Evolutionary conservation across 2,888 invertebrate genomes (phyloP), one percentile per base, ranked within the genome.

Genomic region (Nomada ruficornis): DNA sequence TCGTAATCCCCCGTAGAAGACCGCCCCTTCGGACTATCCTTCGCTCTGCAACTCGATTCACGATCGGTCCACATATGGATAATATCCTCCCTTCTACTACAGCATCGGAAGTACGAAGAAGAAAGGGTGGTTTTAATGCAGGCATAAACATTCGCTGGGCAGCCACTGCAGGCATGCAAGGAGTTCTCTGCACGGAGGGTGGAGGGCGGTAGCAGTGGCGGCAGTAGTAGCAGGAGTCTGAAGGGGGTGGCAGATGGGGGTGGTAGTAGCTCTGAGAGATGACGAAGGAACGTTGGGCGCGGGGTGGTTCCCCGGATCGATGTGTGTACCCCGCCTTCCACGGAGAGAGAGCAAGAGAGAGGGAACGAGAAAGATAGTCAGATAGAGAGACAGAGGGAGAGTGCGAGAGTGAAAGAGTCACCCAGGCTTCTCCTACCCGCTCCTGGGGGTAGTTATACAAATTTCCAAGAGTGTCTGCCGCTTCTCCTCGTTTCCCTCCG

Each of bases 381-480:
- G 7, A 36, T 36, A 36, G 80, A 67, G 80, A 26, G 11, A 23
- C 20, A 57, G 26, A 10, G 57, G 20, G 57, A 55, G 55, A 55
- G 9, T 23, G 55, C n/a, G 7, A 55, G 55, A 11, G 23, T 20
- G 55, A 57, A 9, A 23, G 57, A 23, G 13, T 81, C 86, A 82
- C 82, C 88, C 13, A 13, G 4, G 23, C 23, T 10, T 81, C 83
- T 74, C 81, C 81, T 84, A 36, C 57, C 59, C 83, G 72, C 89
- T 91, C 90, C 89, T 90, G 91, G 93, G 92, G 92, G 92, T 93
- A 93, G 93, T 93, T 93, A 93, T 93, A 93, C 93, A 93, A 93
- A 93, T 93, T 93, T 93, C 92, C 92, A 93, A 93, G 93, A 92
- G 93, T 93, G 92, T 93, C 92, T 92, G 92, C 90, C 90, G 88